These are phyloP conservation scores for Catajapyx aquilonaris DNA, from an alignment of 1,140 invertebrate species.

Conservation along the genomic window DNA sequence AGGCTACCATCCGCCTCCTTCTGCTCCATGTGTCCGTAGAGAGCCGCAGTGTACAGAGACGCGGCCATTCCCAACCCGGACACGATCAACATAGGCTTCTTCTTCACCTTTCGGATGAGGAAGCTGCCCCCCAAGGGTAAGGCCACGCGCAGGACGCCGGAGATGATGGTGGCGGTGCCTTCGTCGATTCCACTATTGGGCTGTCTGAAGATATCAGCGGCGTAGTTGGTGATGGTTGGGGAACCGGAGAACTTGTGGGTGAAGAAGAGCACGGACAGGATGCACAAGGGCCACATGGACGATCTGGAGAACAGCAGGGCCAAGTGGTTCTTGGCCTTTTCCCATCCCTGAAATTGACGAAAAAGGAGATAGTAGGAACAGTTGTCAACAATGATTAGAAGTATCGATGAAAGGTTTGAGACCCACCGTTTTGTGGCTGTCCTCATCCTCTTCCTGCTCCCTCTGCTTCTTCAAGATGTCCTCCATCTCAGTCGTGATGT, in stretches of 20 bases:
- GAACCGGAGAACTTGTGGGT: conserved; percentile 37
- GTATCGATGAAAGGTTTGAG: conserved; percentile 3
- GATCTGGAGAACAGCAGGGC: conserved; percentile 8
- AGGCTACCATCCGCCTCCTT: conserved; percentile 12
- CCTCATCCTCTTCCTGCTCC: conserved; percentile 22
- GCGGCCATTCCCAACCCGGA: conserved; percentile 31
- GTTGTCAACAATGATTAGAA: too few relatives aligned
- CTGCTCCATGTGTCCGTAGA: conserved; percentile 11
- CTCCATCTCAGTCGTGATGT: conserved; percentile 24
- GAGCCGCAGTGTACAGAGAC: conserved; percentile 27
- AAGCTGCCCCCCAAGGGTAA: conserved; percentile 32
- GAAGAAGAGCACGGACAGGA: conserved; percentile 34
- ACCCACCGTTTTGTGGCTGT: conserved; percentile 13
- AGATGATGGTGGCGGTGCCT: conserved; percentile 34
- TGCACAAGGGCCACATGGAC: conserved; percentile 32
- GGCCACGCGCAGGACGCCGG: conserved; percentile 41
- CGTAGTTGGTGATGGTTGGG: conserved; percentile 50
- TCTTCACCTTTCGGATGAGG: conserved; percentile 30
- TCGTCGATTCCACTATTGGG: conserved; percentile 29
- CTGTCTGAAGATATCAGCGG: conserved; percentile 34
- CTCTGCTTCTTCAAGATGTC: conserved; percentile 25
- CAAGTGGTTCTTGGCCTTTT: conserved; percentile 12
- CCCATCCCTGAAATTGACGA: conserved; percentile 6
- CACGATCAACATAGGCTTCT: conserved; percentile 30
- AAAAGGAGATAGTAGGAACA: too few relatives aligned